phyloP scores from a whole-genome alignment of 1,140 invertebrate species.

The Steinernema khuongi region DNA sequence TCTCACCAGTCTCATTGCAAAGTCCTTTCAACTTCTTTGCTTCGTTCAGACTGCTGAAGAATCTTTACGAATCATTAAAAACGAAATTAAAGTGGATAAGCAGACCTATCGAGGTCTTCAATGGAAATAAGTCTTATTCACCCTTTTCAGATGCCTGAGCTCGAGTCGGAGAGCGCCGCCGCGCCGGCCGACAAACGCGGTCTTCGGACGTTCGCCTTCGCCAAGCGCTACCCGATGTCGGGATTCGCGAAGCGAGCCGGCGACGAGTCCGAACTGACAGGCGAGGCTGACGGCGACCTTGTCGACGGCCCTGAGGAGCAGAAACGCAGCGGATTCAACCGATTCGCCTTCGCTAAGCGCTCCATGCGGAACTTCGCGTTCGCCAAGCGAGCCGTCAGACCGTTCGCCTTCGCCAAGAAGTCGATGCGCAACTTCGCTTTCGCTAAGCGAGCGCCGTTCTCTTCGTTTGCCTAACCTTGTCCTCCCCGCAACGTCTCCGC shows the following conservation, averaged over 20 bases:
- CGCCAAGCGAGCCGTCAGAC: background rate
- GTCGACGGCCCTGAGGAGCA: background rate
- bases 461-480: background rate
- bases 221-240: background rate
- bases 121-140: too few relatives aligned
- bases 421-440: slow-evolving; percentile 5
- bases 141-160: background rate
- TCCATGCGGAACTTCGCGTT: slow-evolving; percentile 3
- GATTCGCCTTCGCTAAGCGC: background rate
- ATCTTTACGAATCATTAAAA: too few relatives aligned
- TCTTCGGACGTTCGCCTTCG: slow-evolving; percentile 1
- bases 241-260: slow-evolving; percentile 11
- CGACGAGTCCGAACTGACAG: background rate
- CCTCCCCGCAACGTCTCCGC: background rate
- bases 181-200: background rate
- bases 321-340: slow-evolving; percentile 3
- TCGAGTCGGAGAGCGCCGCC: background rate
- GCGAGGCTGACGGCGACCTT: background rate
- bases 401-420: slow-evolving; percentile 5
- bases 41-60: too few relatives aligned
- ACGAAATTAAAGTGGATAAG: too few relatives aligned
- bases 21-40: too few relatives aligned
- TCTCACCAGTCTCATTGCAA: background rate
- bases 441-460: background rate
- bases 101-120: too few relatives aligned